Conservation (phyloP, 64 coral and sea anemone species). For the Pocillopora damicornis region DNA sequence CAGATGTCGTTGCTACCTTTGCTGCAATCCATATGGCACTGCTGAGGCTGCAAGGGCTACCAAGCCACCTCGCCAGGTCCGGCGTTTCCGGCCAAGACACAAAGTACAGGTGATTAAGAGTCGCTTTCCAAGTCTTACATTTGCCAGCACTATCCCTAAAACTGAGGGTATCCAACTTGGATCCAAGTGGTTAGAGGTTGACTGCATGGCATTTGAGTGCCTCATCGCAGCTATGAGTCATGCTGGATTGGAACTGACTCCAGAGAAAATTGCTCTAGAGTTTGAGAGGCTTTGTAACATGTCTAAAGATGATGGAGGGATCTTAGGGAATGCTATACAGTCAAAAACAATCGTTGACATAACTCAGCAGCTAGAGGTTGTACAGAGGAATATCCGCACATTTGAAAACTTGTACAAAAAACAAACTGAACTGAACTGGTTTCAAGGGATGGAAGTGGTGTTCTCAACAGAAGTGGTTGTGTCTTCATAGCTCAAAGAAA, state of each 20-base stretch:
- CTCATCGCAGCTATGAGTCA: conserved; percentile 23
- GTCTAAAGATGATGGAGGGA: conserved; percentile 23
- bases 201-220: conserved; percentile 52
- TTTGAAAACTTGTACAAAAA: conserved; percentile 54
- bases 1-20: conserved; percentile 55
- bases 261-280: conserved; percentile 45
- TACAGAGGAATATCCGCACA: conserved; percentile 26
- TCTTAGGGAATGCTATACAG: conserved; percentile 17
- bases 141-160: background rate
- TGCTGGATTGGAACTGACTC: conserved; percentile 13
- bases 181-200: conserved; percentile 34
- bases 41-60: conserved; percentile 39
- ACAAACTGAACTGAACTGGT: conserved; percentile 58
- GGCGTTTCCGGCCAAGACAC: conserved; percentile 51
- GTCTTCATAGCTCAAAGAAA: background rate
- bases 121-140: background rate
- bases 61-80: conserved; percentile 32
- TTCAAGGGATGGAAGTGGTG: conserved; percentile 36
- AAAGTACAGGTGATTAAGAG: conserved; percentile 56
- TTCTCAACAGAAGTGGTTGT: conserved; percentile 43
- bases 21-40: conserved; percentile 63
- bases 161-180: background rate
- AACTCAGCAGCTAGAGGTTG: conserved; percentile 18
- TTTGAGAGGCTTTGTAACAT: conserved; percentile 24
- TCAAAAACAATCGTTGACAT: conserved; percentile 30